phyloP scores from a whole-genome alignment of 2,113 vertebrate species.

The Eulemur macaco region DNA sequence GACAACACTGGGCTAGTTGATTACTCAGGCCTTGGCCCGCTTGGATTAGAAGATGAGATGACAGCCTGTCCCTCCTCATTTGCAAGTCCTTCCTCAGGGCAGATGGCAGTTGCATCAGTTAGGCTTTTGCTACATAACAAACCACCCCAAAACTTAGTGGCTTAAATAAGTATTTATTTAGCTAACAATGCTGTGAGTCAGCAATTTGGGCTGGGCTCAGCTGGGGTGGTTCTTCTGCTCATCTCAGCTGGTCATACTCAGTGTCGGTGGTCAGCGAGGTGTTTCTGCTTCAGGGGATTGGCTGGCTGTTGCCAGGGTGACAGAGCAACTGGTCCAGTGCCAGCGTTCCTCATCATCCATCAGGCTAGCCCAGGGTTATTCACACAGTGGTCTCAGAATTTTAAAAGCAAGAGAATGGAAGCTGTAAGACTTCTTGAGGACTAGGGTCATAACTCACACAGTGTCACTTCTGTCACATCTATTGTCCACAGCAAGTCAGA shows the following conservation, averaged over 20 bases:
- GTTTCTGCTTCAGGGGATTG: neutral
- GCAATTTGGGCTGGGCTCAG: neutral
- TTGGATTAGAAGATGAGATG: neutral
- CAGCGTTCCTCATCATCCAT: neutral
- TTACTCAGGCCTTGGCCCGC: neutral
- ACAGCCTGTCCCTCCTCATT: neutral
- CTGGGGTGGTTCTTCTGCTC: neutral
- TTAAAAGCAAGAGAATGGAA: neutral
- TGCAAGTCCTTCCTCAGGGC: neutral
- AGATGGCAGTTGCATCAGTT: neutral
- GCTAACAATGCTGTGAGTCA: neutral
- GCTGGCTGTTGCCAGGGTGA: neutral
- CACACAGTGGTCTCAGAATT: neutral
- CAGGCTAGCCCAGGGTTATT: neutral
- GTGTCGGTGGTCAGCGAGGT: neutral
- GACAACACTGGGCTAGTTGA: neutral
- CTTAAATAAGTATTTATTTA: neutral
- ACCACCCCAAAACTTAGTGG: neutral
- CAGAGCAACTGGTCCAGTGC: neutral
- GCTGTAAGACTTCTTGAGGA: accelerated
- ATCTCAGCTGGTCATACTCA: neutral
- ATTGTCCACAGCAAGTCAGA: neutral
- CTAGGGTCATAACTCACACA: neutral
- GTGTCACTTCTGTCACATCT: accelerated
- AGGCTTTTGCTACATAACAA: neutral